Base-by-base conservation (phyloP, 1,140 invertebrate genomes). In the Drosophila eugracilis region DNA sequence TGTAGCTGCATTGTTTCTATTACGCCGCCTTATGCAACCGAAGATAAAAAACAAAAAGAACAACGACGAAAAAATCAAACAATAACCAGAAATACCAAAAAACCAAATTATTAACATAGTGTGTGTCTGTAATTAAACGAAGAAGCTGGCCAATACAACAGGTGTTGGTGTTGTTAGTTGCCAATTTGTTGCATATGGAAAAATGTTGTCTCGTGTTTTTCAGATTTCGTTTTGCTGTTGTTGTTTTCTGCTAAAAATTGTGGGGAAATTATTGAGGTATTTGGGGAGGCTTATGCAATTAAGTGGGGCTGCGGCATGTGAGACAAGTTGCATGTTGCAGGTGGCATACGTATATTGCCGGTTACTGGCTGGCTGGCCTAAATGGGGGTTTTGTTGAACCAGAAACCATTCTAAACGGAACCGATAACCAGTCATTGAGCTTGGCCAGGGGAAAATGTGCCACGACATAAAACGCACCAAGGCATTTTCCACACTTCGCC, bases 61-160 rank as follows among this genome's bases (percentile, higher is more conserved):
- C 60, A 74, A 57, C 41, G n/a, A 41, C n/a, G 36, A 53, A 63
- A 67, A 65, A 57, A 47, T n/a, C 53, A 55, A 86, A 86, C 78
- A 86, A 86, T 86, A 86, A 86, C 83, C 83, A 86, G 84, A 86
- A 86, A 88, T 78, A 34, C 71, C 59, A 66, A 45, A 63, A 60
- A 66, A 42, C 59, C 26, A 73, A 72, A 77, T 66, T 54, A 79
- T 86, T 81, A 74, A 63, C 81, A 86, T 86, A 86, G 39, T 60
- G 48, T 52, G 42, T 71, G 52, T 44, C 32, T 24, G 69, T 78
- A 81, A 77, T 83, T 70, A 83, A 71, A 65, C 65, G 63, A 66
- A 84, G 80, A 79, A 75, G 80, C 72, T 78, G 80, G 49, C 62
- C 30, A 59, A 55, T 37, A 62, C 77, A 75, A 75, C 75, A 78